Base-by-base conservation (phyloP, 1,140 invertebrate genomes). In the Olivierus martensii region DNA sequence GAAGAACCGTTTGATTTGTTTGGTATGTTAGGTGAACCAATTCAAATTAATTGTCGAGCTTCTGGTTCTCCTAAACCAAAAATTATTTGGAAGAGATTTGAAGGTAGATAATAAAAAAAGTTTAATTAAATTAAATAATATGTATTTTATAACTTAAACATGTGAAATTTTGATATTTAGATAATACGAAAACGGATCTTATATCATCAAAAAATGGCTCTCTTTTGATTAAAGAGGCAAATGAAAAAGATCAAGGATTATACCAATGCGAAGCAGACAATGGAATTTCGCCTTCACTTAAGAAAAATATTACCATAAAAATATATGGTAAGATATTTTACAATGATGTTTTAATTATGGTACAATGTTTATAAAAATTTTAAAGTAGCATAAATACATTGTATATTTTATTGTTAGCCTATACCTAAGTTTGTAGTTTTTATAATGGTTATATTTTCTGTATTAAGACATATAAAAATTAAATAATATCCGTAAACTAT, bases 11-110 rank as follows among this genome's bases (percentile, higher is more conserved):
- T 22, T 19, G 48, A 57, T 45, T 12, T 44, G 3, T 43, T 15
- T 5, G 17, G 15, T 1, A 37, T 47, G 9, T 12, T 43, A 3
- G 56, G 52, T 46, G 45, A 53, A 38, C 12, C 28, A 4, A 10
- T 50, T 7, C 10, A 4, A 10, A 6, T 53, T 0, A 22, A 43
- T 10, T 57, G 56, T 21, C 4, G 9, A 4, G 56, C 56, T n/a
- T 42, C 39, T 2, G 56, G 56, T 9, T 53, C 44, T 21, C 56
- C 56, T 15, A 46, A 14, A 35, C 56, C 56, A 12, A 15, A 47
- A 15, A 43, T 57, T 17, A 6, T 12, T 7, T 57, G 51, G 87
- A 74, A 85, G 85, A 49, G 78, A 77, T 38, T 90, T 36, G 9
- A 17, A 3, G 51, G 55, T 57, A 14, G 14, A 35, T 46, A 2